These are phyloP conservation scores for Melospiza georgiana DNA, from an alignment of 2,113 vertebrate species.

Conservation along the genomic window DNA sequence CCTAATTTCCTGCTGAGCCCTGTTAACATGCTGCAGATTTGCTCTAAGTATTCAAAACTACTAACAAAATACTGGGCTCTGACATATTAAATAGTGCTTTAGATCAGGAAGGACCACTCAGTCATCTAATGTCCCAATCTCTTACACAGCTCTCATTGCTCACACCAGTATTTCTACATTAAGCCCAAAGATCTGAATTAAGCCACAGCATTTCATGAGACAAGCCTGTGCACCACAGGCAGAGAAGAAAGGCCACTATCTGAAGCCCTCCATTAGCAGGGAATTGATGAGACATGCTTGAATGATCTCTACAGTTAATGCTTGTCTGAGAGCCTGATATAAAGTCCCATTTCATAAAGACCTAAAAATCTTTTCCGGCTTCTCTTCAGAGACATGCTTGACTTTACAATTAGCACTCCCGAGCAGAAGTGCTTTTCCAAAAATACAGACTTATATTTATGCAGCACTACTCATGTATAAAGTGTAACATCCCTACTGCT, in stretches of 20 bases:
- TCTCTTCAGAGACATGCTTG: neutral
- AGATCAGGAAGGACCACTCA: neutral
- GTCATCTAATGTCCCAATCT: neutral
- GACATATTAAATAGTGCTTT: neutral
- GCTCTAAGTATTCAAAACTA: neutral
- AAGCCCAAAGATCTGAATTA: neutral
- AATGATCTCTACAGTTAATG: neutral
- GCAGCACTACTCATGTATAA: neutral
- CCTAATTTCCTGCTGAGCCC: neutral
- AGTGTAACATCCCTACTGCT: neutral
- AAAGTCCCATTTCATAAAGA: conserved; percentile 3
- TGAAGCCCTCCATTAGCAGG: neutral
- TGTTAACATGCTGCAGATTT: neutral
- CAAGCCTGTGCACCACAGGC: neutral
- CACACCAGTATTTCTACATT: neutral
- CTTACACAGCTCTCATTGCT: neutral
- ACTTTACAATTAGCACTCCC: neutral
- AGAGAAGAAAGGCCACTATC: neutral
- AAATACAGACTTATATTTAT: neutral
- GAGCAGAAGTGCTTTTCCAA: neutral
- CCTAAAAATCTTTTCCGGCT: neutral
- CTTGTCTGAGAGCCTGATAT: neutral
- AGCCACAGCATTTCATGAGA: neutral
- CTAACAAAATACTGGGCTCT: neutral
- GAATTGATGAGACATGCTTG: neutral